Percentiles rank a stretch among this genome's conserved stretches.
These are phyloP conservation scores for Bothrops jararaca DNA, from an alignment of 2,113 vertebrate genomes.

Conservation along the genomic window DNA sequence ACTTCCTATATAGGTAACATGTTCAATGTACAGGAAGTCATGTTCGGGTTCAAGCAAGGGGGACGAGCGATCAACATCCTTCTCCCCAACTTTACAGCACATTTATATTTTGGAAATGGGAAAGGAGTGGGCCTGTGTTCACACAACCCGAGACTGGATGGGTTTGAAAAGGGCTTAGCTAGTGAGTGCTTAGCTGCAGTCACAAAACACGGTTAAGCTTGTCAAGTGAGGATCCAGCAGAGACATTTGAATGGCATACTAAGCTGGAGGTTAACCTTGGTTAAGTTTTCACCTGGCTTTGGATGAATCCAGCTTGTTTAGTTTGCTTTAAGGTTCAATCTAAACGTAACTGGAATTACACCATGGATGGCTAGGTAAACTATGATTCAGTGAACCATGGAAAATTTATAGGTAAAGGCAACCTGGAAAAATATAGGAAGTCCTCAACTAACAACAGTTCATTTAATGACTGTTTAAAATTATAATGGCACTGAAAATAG, in stretches of 20 bases:
- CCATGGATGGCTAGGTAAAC: too few species aligned
- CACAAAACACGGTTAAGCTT: not conserved
- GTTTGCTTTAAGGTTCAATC: not conserved
- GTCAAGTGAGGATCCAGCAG: not conserved
- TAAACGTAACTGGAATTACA: not conserved
- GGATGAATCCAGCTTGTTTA: not conserved
- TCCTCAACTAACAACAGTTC: not conserved
- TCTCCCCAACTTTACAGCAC: not conserved
- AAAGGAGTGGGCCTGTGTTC: not conserved
- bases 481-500: not conserved
- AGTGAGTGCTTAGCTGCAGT: too few species aligned
- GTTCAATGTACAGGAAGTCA: not conserved
- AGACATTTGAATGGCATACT: not conserved
- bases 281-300: not conserved
- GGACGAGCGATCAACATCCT: accelerated
- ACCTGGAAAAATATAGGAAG: not conserved
- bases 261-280: not conserved
- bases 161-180: not conserved
- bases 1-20: not conserved
- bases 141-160: not conserved
- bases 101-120: not conserved
- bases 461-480: not conserved
- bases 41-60: not conserved
- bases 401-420: not conserved
- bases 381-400: not conserved